A percentile compares a stretch with the other conserved stretches of the same genome.
Evolutionary conservation across 2,797 vertebrate genomes (phyloP).

Genomic region (Lycodopsis pacificus): DNA sequence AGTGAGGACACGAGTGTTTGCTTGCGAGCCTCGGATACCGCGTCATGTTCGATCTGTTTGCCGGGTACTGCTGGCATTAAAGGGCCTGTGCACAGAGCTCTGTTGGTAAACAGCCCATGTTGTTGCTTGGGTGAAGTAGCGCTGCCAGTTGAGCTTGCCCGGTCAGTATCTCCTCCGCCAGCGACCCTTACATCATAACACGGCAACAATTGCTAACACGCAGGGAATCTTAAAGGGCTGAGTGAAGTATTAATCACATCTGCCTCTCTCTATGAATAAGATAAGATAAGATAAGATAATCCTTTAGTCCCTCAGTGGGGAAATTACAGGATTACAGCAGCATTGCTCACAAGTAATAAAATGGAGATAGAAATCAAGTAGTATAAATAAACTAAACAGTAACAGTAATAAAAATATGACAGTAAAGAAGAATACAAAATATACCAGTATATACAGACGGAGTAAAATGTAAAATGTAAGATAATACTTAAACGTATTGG

Average conservation of each 20-base stretch:
- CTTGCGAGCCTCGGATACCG: slow-evolving; percentile 27
- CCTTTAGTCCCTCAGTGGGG: too few species aligned
- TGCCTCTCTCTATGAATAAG: slow-evolving; percentile 42
- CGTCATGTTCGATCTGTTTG: slow-evolving; percentile 33
- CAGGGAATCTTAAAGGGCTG: slow-evolving; percentile 39
- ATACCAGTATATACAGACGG: too few species aligned
- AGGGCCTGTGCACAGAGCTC: slow-evolving; percentile 20
- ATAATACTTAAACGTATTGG: too few species aligned
- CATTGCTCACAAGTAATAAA: too few species aligned
- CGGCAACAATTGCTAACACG: slow-evolving; percentile 21
- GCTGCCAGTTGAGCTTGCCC: slow-evolving; percentile 26
- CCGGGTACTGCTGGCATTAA: slow-evolving; percentile 19
- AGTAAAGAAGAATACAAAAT: too few species aligned
- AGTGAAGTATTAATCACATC: slow-evolving; percentile 47
- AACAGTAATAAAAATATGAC: too few species aligned
- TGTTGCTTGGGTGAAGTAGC: slow-evolving; percentile 20
- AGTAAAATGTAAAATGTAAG: too few species aligned
- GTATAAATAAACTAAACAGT: too few species aligned
- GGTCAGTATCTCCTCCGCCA: slow-evolving; percentile 22
- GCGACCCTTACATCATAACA: slow-evolving; percentile 42
- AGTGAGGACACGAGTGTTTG: slow-evolving; percentile 8
- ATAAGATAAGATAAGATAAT: too few species aligned
- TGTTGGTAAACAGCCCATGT: slow-evolving; percentile 31
- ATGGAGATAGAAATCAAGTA: too few species aligned
- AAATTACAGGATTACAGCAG: too few species aligned